Base-by-base conservation (phyloP, 1,140 invertebrate genomes). In the Brachionus plicatilis region DNA sequence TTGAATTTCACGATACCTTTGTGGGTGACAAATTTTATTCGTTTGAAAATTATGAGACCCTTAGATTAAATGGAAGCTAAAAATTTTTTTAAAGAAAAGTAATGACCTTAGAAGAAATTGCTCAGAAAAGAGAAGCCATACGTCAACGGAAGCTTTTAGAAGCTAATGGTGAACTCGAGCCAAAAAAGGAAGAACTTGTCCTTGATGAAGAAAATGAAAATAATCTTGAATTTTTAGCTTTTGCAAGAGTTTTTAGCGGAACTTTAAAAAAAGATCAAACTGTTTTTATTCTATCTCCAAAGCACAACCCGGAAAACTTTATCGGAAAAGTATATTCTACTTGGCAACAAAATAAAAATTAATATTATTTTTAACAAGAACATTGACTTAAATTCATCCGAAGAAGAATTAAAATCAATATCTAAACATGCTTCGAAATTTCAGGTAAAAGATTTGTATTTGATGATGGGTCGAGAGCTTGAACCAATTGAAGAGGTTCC, bases 391-490 rank as follows among this genome's bases (percentile, higher is more conserved):
- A 50, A 84, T 37, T 60, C 66, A 29, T 53, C 43, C 3, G 45
- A 47, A 56, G 85, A 85, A 79, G 60, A 83, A 45, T 45, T 82
- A 29, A 50, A 60, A 53, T 43, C 91, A 85, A 88, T 91, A 82
- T 92, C 93, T 86, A 91, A 93, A 86, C 91, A 94, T 84, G 87
- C 91, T 9, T 89, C 88, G 85, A 88, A 92, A 56, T 92, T 92
- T 7, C 91, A 88, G 86, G 92, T 96, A 7, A 90, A 92, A 12
- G 92, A 93, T 87, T 88, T 99, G 0, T 99, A 96, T 88, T 90
- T 97, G 85, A 91, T 99, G 29, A 96, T 99, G 94, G 97, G 97
- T 4, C 91, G 95, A 87, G 96, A 99, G 87, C 89, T 99, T 41
- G 93, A 96, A 89, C 86, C 91, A 0, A 90, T 98, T 14, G 92